Evolutionary conservation across 2,113 vertebrate genomes (phyloP).

Genomic region (Spheniscus mendiculus): DNA sequence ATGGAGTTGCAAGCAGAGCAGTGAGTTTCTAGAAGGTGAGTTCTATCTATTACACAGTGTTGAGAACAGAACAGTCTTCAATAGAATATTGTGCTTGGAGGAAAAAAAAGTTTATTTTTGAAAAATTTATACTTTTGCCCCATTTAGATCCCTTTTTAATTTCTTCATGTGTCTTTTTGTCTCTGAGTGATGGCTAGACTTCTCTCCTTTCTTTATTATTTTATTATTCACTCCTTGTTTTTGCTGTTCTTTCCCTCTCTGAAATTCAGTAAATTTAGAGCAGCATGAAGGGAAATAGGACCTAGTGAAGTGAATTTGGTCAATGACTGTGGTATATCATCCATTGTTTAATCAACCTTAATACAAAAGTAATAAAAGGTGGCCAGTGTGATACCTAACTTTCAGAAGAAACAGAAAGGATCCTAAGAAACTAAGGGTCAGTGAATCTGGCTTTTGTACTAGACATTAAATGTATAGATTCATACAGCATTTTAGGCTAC

Average conservation of each 20-base stretch:
- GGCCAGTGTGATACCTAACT: neutral
- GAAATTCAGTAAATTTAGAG: neutral
- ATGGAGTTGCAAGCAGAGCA: neutral
- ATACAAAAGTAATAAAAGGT: neutral
- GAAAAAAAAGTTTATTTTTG: neutral
- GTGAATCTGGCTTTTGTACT: neutral
- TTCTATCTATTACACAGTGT: neutral
- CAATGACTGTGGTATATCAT: neutral
- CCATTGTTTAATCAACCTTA: neutral
- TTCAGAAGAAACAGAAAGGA: neutral
- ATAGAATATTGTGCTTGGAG: neutral
- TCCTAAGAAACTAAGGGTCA: neutral
- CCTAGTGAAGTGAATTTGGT: neutral
- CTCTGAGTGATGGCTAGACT: neutral
- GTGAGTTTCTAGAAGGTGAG: neutral
- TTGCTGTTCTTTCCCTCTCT: neutral
- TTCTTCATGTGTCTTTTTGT: neutral
- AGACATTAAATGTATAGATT: neutral
- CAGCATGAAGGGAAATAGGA: neutral
- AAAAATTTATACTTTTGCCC: neutral
- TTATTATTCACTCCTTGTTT: neutral
- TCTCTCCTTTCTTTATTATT: neutral
- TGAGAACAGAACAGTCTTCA: neutral
- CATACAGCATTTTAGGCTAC: neutral
- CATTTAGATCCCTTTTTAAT: neutral